Base-by-base conservation (phyloP, 2,113 vertebrate species). In the Xiphophorus hellerii region DNA sequence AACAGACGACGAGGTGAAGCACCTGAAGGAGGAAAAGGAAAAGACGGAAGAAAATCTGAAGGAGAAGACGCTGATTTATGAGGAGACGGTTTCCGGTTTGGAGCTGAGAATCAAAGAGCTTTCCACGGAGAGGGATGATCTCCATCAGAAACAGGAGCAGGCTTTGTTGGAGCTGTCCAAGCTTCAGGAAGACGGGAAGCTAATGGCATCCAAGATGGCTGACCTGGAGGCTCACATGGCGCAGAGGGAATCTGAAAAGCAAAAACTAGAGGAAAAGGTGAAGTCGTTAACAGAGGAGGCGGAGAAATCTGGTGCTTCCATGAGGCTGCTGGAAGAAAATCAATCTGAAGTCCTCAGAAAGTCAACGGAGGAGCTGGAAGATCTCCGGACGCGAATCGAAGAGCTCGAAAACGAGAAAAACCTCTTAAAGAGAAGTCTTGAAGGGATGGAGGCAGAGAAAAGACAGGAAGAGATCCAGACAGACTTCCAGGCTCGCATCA, bases 401-500 rank as follows among this genome's bases (percentile, higher is more conserved):
- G 77, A 95, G 86, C 51, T 90, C 69, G 94, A 95, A 69, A 91
- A 84, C 48, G 64, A 94, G 78, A 83, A 83, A 74, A 84, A 11
- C 88, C 94, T 87, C 88, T 86, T 88, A 81, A 7, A 54, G 92
- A 94, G 75, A 48, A 76, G 66, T 30, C 77, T 95, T 27, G 92
- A 93, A 68, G 93, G 90, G 67, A 87, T 92, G 69, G 92, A 92
- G 64, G 94, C 93, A 73, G 93, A 93, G 69, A 88, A 35, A 4
- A 65, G 28, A 8, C 7, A 20, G 3, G 85, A 86, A 13, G 88
- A 90, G 25, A 88, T 92, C 1, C 88, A 84, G 73, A 73, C 86
- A 44, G 96, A 97, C 67, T 92, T 95, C 25, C 93, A 83, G 82
- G 92, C 93, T 71, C 83, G 92, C 48, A 86, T 96, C 31, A 84